phyloP scores from a whole-genome alignment of 2,113 vertebrate species.

The Poicephalus gulielmi region DNA sequence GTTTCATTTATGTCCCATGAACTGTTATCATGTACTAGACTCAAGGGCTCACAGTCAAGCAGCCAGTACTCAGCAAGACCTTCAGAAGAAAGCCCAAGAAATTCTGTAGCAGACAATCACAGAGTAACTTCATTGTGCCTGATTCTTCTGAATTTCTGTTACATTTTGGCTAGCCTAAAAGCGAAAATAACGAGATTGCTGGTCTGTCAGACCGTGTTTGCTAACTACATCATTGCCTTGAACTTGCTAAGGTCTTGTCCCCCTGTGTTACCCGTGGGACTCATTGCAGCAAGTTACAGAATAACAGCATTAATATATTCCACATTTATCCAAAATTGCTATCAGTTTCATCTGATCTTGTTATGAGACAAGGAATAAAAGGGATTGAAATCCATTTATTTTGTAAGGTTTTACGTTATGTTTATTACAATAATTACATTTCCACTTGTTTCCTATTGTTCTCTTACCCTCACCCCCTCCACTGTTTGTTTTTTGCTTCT shows the following conservation, averaged over 20 bases:
- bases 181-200: not conserved
- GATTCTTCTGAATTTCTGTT: not conserved
- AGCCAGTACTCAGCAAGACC: fast-evolving
- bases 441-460: not conserved
- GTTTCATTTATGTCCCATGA: not conserved
- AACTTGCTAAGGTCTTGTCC: not conserved
- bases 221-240: not conserved
- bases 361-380: not conserved
- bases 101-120: not conserved
- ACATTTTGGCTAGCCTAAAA: not conserved
- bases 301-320: not conserved
- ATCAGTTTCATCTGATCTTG: not conserved
- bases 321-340: not conserved
- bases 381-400: not conserved
- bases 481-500: not conserved
- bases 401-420: not conserved
- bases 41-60: not conserved
- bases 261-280: not conserved
- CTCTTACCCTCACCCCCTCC: not conserved
- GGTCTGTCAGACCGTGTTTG: not conserved
- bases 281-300: not conserved
- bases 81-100: not conserved
- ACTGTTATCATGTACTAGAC: fast-evolving
- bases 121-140: not conserved
- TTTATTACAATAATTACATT: not conserved